phyloP scores from a whole-genome alignment of 2,888 invertebrate species.

The Labia minor region DNA sequence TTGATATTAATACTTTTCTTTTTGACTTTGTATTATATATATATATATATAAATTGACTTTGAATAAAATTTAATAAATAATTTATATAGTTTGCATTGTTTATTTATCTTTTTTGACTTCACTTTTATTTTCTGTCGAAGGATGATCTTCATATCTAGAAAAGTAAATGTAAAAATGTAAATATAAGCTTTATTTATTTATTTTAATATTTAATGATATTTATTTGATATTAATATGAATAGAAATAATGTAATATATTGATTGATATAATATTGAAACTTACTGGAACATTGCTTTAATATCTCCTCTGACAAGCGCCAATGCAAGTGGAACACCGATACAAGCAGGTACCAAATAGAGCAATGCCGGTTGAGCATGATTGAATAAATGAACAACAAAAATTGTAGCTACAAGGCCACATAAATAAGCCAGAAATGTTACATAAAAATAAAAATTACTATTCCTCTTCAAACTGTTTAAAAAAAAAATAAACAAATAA shows the following conservation, averaged over 20 bases:
- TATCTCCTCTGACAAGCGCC: slow-evolving; percentile 80
- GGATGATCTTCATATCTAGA: slow-evolving; percentile 61
- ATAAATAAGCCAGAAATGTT: slow-evolving; percentile 84
- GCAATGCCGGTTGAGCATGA: slow-evolving; percentile 93
- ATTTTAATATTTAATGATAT: neutral
- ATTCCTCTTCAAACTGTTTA: slow-evolving; percentile 60
- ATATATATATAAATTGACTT: neutral
- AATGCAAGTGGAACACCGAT: slow-evolving; percentile 76
- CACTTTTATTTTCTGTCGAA: slow-evolving; percentile 36
- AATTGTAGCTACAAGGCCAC: slow-evolving; percentile 88
- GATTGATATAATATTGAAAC: slow-evolving; percentile 36
- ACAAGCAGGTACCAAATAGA: slow-evolving; percentile 96
- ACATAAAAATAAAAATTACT: slow-evolving; percentile 79
- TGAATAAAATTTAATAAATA: neutral
- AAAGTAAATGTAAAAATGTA: no score
- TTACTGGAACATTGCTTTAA: slow-evolving; percentile 81
- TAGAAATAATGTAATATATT: neutral
- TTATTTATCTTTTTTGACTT: slow-evolving; percentile 33
- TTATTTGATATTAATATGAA: neutral
- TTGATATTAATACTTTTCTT: no score
- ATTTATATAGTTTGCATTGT: neutral
- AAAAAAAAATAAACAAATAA: slow-evolving; percentile 21
- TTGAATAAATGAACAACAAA: slow-evolving; percentile 97
- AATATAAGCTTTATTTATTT: slow-evolving; percentile 14
- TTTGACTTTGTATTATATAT: no score